Base-by-base conservation (phyloP, 2,797 vertebrate genomes). In the Harpagifer antarcticus region DNA sequence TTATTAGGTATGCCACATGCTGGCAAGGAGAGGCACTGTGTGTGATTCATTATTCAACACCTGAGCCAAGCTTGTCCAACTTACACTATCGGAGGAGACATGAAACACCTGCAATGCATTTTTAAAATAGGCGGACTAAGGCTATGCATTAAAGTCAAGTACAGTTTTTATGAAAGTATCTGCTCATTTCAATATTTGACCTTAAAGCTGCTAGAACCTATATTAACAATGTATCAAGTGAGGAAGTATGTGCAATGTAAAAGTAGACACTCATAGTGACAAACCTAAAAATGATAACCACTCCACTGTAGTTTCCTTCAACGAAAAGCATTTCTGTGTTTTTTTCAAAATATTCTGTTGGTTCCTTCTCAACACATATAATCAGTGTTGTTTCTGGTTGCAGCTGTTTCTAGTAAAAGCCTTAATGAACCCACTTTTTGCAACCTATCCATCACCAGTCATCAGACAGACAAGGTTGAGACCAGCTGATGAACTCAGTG, bases 1-100 rank as follows among this genome's bases (percentile, higher is more conserved):
- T 82, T 73, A 83, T 82, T 79, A 68, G 83, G 49, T 54, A 20
- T 86, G 73, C 48, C 54, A 68, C 67, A 56, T 62, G 23, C 49
- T 79, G 69, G 73, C 64, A 63, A 48, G 52, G 40, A 73, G 37
- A 74, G 33, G 50, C 17, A 44, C 20, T 68, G 57, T 68, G 67
- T 61, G 62, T 65, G 65, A 77, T 82, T 61, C 43, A 84, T 89
- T 79, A 76, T 88, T 87, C 69, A 86, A 86, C 74, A 82, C 63
- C 82, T 68, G 65, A 78, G 66, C 40, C 52, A 27, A 53, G 50
- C 54, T 55, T 7, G 40, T 62, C 42, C 56, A 33, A 57, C 77
- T 76, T 23, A 72, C 17, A 62, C 49, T 54, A 33, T 67, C 55
- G 68, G 13, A 52, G 66, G 37, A 27, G 49, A 79, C 0, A 3